Evolutionary conservation across 1,140 invertebrate species (phyloP).

Genomic region (Penaeus chinensis): DNA sequence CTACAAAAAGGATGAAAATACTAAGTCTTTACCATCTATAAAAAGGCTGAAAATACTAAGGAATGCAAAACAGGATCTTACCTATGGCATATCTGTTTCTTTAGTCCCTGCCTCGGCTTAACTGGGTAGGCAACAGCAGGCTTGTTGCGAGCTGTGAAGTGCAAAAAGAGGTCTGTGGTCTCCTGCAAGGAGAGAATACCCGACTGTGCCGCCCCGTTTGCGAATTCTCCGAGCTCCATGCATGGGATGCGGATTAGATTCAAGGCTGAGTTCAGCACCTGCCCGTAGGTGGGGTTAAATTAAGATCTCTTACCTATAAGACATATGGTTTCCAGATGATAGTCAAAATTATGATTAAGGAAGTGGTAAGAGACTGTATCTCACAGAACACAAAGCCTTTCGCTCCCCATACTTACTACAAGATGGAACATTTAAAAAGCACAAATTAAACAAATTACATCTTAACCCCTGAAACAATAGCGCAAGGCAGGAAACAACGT

Average conservation of each 20-base stretch:
- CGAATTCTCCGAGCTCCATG: constrained; percentile 91
- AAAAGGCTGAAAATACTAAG: no score
- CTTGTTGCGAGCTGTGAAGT: constrained; percentile 73
- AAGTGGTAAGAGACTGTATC: no score
- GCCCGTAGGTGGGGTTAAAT: no score
- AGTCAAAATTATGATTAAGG: no score
- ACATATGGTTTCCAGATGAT: no score
- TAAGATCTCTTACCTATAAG: no score
- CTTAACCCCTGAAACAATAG: not conserved
- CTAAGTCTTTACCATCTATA: no score
- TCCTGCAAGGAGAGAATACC: constrained; percentile 89
- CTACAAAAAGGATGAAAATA: no score
- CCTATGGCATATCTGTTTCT: constrained; percentile 77
- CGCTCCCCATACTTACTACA: no score
- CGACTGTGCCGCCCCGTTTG: constrained; percentile 88
- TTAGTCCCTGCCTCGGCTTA: constrained; percentile 84
- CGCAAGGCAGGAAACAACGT: not conserved
- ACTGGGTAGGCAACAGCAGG: constrained; percentile 84
- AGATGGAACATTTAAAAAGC: no score
- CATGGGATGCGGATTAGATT: constrained; percentile 89
- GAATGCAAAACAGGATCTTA: constrained; percentile 66
- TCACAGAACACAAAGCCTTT: no score
- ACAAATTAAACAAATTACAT: not conserved
- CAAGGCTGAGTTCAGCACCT: constrained; percentile 78
- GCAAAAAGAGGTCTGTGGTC: constrained; percentile 91